Percentiles rank a stretch among this genome's conserved stretches.
phyloP scores from a whole-genome alignment of 2,888 invertebrate species.

The Macrosoma leucophasiata region DNA sequence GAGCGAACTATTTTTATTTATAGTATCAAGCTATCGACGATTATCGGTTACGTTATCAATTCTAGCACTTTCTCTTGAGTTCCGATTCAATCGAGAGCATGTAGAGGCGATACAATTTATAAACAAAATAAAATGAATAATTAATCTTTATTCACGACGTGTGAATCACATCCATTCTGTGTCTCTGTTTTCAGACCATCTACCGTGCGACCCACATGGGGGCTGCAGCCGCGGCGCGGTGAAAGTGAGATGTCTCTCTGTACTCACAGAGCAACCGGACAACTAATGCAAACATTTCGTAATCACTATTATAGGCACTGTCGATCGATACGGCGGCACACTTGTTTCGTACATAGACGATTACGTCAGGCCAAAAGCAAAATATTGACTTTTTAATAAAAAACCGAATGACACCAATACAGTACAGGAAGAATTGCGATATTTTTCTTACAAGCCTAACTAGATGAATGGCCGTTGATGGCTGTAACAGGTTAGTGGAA shows the following conservation, averaged over 20 bases:
- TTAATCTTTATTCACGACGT: constrained; percentile 26
- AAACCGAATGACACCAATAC: too few species aligned
- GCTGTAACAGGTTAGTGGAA: too few species aligned
- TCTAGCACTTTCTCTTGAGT: constrained; percentile 15
- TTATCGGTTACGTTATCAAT: too few species aligned
- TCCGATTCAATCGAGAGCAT: constrained; percentile 6
- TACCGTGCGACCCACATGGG: constrained; percentile 17
- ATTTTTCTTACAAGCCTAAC: too few species aligned
- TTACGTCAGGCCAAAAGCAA: constrained; percentile 44
- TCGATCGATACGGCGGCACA: constrained; percentile 46
- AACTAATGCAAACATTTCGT: constrained; percentile 55
- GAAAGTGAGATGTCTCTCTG: constrained; percentile 60
- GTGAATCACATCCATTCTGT: constrained; percentile 29
- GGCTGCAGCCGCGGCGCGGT: constrained; percentile 41
- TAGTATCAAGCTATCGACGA: too few species aligned
- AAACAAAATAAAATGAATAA: too few species aligned
- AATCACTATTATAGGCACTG: constrained; percentile 40
- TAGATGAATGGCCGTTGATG: too few species aligned
- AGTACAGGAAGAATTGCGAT: too few species aligned
- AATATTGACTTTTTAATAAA: constrained; percentile 37
- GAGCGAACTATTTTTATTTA: too few species aligned
- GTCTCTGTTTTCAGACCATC: constrained; percentile 40
- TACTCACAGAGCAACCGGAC: constrained; percentile 39
- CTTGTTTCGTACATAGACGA: constrained; percentile 40
- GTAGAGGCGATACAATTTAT: too few species aligned